Conservation (phyloP, 2,113 vertebrate genomes). For the Bos javanicus region DNA sequence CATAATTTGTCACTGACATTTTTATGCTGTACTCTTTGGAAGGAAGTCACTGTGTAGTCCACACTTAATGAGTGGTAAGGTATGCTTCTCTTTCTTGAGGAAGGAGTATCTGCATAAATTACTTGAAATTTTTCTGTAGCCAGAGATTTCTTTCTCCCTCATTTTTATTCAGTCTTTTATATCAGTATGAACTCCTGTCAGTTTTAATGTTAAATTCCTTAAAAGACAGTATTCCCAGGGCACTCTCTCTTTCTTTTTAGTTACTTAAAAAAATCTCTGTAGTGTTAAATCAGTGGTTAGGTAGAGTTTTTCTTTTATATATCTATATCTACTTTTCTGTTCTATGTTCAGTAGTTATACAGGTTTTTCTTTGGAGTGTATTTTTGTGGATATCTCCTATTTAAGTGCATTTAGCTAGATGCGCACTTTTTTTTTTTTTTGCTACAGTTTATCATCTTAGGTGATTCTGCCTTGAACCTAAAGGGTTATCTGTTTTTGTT, state of each 20-base stretch:
- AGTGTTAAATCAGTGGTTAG: background rate
- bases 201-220: background rate
- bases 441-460: background rate
- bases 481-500: background rate
- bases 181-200: background rate
- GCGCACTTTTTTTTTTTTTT: background rate
- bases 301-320: background rate
- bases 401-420: background rate
- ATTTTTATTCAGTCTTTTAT: background rate
- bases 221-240: background rate
- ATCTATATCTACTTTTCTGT: background rate
- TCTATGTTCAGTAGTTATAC: background rate
- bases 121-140: background rate
- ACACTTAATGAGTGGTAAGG: background rate
- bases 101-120: background rate
- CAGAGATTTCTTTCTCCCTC: background rate
- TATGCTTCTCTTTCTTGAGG: background rate
- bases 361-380: background rate
- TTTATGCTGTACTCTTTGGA: background rate
- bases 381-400: slow-evolving; percentile 14
- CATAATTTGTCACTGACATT: background rate
- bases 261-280: background rate
- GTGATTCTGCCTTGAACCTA: background rate
- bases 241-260: background rate
- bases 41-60: background rate